Base-by-base conservation (phyloP, 2,113 vertebrate genomes). In the Oenanthe melanoleuca region DNA sequence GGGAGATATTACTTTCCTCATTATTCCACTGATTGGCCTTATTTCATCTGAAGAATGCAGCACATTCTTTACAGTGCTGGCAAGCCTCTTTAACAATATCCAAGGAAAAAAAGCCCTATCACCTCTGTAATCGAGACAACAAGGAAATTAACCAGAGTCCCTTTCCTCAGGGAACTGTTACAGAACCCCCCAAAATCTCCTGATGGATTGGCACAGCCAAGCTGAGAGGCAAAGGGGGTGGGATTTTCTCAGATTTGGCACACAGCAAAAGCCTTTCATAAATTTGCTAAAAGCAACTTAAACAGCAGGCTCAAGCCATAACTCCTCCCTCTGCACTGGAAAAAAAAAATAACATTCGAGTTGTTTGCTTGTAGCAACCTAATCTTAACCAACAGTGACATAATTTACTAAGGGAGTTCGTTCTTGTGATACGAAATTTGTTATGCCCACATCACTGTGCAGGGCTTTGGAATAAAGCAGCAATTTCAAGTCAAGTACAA, bases 1-100 rank as follows among this genome's bases (percentile, higher is more conserved):
- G 98, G 98, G 99, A 99, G 98, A 98, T 98, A 98, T 99, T 99
- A 98, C 98, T 98, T 98, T 98, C 98, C 98, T 99, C 98, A 98
- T 99, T 99, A 99, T 98, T 98, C 97, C 97, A 97, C 98, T 98
- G 98, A 99, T 98, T 98, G 98, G 98, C 98, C 98, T 98, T 98
- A 98, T 98, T 98, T 98, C 98, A 98, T 98, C 97, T 98, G 97
- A 98, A 98, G 98, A 98, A 98, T 98, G 97, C 97, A 89, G 97
- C 96, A 94, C 97, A 97, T 98, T 98, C 98, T 97, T 98, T 95
- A 97, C 91, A 93, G 97, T 95, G 96, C 97, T 97, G 97, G 97
- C 96, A 98, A 98, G 96, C 94, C 97, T 98, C 97, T 98, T 97
- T 97, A 97, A 97, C 97, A 97, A 97, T 98, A 97, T 97, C 96